Conservation (phyloP, 2,797 vertebrate species). For the Lepilemur ruficaudatus region DNA sequence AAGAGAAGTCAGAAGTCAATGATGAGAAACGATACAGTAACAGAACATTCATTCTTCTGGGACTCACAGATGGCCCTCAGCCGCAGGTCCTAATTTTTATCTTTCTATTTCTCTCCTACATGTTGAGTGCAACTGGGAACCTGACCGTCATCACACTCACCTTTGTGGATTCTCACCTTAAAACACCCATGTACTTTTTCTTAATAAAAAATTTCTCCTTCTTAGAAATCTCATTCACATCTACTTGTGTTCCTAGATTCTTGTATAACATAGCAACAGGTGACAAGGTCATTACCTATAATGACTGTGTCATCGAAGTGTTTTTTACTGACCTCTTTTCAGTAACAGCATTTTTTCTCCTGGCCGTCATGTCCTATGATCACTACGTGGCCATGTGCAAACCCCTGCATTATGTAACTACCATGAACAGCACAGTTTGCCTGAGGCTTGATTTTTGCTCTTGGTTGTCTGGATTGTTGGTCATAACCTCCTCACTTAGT, state of each 20-base stretch:
- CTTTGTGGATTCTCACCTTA: too few species aligned
- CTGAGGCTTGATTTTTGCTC: not conserved
- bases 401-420: conserved; percentile 33
- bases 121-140: too few species aligned
- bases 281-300: conserved; percentile 18
- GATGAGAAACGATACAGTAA: not conserved
- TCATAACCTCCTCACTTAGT: not conserved
- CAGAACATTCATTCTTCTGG: conserved; percentile 30
- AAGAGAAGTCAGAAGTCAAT: not conserved
- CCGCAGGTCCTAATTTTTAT: too few species aligned
- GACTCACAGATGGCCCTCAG: conserved; percentile 1
- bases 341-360: not conserved
- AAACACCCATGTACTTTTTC: not conserved
- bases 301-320: not conserved
- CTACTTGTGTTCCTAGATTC: not conserved
- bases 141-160: too few species aligned
- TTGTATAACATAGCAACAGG: not conserved
- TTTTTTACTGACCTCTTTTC: conserved; percentile 59
- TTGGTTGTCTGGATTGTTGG: not conserved
- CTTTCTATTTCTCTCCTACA: too few species aligned
- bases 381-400: conserved; percentile 33
- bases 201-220: conserved; percentile 19
- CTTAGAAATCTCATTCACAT: conserved; percentile 13
- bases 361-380: not conserved
- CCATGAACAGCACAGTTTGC: not conserved